Conservation (phyloP, 2,113 vertebrate genomes). For the Charadrius vociferus region DNA sequence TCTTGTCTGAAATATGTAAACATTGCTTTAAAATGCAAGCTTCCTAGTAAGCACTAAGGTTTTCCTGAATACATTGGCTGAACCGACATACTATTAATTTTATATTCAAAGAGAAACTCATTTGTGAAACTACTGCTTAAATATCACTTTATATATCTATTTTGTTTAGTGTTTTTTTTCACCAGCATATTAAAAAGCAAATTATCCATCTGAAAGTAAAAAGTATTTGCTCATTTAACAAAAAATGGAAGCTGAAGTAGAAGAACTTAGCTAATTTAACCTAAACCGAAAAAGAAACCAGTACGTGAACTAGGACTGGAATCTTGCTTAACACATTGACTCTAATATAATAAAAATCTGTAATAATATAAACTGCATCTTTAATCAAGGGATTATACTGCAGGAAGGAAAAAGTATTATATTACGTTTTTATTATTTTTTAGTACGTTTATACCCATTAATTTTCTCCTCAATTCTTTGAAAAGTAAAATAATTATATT, state of each 20-base stretch:
- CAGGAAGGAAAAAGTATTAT: not conserved
- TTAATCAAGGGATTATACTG: not conserved
- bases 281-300: not conserved
- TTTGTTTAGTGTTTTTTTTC: not conserved
- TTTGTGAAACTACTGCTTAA: not conserved
- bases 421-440: not conserved
- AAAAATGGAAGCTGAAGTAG: not conserved
- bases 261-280: not conserved
- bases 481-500: not conserved
- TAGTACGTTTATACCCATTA: not conserved
- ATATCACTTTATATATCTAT: not conserved
- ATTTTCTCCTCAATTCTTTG: not conserved
- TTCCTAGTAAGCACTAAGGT: not conserved
- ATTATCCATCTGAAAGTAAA: not conserved
- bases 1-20: not conserved
- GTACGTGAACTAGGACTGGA: not conserved
- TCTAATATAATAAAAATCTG: not conserved
- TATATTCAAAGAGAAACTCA: not conserved
- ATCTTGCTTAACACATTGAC: not conserved
- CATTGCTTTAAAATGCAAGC: not conserved
- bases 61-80: not conserved
- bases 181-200: not conserved
- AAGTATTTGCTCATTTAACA: not conserved
- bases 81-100: not conserved
- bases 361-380: not conserved